phyloP scores from a whole-genome alignment of 2,888 invertebrate genomes.

The Orgyia antiqua region DNA sequence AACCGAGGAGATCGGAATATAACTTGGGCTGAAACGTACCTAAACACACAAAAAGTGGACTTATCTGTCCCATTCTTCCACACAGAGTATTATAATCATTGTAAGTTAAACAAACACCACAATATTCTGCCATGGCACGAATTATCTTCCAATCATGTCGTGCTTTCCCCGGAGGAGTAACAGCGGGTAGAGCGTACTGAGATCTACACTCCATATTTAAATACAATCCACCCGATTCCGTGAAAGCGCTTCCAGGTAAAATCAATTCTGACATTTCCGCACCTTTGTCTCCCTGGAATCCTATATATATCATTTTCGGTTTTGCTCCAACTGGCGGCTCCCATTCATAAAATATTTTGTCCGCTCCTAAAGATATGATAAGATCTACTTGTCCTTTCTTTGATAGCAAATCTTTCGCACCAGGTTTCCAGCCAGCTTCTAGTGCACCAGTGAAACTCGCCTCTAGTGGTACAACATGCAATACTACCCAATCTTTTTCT shows the following conservation, averaged over 20 bases:
- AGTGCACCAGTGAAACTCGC: conserved; percentile 96
- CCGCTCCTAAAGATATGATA: conserved; percentile 94
- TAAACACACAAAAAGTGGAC: conserved; percentile 49
- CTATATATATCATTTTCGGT: conserved; percentile 91
- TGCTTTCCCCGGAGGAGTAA: conserved; percentile 94
- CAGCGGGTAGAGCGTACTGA: conserved; percentile 91
- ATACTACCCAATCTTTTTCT: conserved; percentile 60
- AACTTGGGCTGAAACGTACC: conserved; percentile 46
- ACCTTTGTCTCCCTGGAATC: conserved; percentile 97
- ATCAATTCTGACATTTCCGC: conserved; percentile 93
- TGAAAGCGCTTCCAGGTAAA: conserved; percentile 97
- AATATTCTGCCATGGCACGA: conserved; percentile 57
- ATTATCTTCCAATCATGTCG: conserved; percentile 99
- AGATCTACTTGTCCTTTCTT: conserved; percentile 84
- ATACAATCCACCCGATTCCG: conserved; percentile 95
- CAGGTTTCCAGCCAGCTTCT: conserved; percentile 94
- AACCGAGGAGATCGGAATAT: conserved; percentile 31
- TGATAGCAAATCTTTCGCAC: conserved; percentile 72
- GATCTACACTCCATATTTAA: conserved; percentile 98
- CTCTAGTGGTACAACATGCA: conserved; percentile 95
- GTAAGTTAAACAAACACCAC: conserved; percentile 43
- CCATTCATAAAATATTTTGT: conserved; percentile 87
- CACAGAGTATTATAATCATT: conserved; percentile 39
- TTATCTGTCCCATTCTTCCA: conserved; percentile 49
- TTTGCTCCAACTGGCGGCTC: conserved; percentile 82